Evolutionary conservation across 1,140 invertebrate species (phyloP).

Genomic region (Centruroides vittatus): DNA sequence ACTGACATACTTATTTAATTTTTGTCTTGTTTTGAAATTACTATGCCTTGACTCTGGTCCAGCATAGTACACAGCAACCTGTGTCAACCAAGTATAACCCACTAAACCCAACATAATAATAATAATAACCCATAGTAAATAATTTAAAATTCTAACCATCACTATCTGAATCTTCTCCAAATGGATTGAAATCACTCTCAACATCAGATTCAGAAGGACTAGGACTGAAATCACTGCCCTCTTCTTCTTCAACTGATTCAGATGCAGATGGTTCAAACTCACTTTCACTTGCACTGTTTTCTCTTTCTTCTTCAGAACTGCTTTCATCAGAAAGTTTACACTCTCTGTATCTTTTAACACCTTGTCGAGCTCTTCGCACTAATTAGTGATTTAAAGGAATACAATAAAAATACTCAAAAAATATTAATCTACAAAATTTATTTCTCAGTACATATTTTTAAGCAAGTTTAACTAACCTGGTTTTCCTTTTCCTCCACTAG

Average conservation of each 20-base stretch:
- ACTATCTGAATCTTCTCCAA: constrained; percentile 60
- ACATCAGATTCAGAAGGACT: constrained; percentile 38
- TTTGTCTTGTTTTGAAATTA: too few relatives aligned
- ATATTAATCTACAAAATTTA: neutral
- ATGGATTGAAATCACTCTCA: constrained; percentile 76
- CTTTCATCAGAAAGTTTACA: constrained; percentile 20
- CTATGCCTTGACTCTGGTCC: too few relatives aligned
- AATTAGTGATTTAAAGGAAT: constrained; percentile 20
- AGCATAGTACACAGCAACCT: too few relatives aligned
- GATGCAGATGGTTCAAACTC: constrained; percentile 20
- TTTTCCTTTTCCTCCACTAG: constrained; percentile 38
- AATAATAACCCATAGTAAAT: neutral
- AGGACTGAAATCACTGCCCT: constrained; percentile 18
- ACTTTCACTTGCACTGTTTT: constrained; percentile 8
- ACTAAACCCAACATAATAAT: too few relatives aligned
- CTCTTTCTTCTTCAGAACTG: constrained; percentile 6
- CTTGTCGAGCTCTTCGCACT: constrained; percentile 46
- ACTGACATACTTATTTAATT: too few relatives aligned
- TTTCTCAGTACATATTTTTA: neutral
- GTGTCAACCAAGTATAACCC: too few relatives aligned
- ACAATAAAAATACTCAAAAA: neutral
- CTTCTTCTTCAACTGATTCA: constrained; percentile 21
- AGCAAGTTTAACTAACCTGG: constrained; percentile 23
- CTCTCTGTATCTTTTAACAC: constrained; percentile 20
- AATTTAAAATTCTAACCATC: constrained; percentile 46